Percentiles rank a stretch among this genome's conserved stretches.
These are phyloP conservation scores for Heterocephalus glaber DNA, from an alignment of 2,113 vertebrate genomes.

Conservation along the genomic window DNA sequence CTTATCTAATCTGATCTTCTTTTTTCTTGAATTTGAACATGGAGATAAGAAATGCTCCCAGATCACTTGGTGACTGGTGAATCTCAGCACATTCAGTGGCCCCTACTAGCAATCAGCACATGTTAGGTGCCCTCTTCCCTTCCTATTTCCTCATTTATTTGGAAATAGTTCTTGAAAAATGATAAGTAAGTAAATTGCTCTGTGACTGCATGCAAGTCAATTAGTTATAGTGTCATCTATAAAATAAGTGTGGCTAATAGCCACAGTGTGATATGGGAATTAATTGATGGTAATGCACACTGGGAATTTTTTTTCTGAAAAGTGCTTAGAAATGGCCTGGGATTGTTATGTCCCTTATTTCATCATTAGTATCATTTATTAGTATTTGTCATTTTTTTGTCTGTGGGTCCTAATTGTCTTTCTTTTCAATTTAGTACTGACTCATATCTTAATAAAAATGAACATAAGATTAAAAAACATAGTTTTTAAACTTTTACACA, in stretches of 20 bases:
- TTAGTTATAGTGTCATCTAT: conserved; percentile 59
- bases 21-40: conserved; percentile 37
- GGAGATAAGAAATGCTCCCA: background rate
- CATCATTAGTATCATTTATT: conserved; percentile 61
- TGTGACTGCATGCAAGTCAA: conserved; percentile 31
- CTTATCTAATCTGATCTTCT: background rate
- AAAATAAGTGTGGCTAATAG: conserved; percentile 69
- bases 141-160: conserved; percentile 1
- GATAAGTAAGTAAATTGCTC: conserved; percentile 49
- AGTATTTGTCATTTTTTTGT: conserved; percentile 69
- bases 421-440: conserved; percentile 57
- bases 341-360: background rate
- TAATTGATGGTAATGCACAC: conserved; percentile 58
- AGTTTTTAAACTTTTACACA: conserved; percentile 51
- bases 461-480: background rate
- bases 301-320: conserved; percentile 45
- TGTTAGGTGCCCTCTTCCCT: background rate
- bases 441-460: conserved; percentile 52
- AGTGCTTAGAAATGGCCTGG: conserved; percentile 11
- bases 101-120: background rate
- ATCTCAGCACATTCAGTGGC: background rate
- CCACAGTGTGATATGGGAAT: conserved; percentile 55
- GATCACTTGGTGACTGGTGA: background rate
- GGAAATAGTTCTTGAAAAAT: conserved; percentile 49
- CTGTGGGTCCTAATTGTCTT: conserved; percentile 53